These are phyloP conservation scores for Brienomyrus brachyistius DNA, from an alignment of 2,113 vertebrate genomes.

Conservation along the genomic window DNA sequence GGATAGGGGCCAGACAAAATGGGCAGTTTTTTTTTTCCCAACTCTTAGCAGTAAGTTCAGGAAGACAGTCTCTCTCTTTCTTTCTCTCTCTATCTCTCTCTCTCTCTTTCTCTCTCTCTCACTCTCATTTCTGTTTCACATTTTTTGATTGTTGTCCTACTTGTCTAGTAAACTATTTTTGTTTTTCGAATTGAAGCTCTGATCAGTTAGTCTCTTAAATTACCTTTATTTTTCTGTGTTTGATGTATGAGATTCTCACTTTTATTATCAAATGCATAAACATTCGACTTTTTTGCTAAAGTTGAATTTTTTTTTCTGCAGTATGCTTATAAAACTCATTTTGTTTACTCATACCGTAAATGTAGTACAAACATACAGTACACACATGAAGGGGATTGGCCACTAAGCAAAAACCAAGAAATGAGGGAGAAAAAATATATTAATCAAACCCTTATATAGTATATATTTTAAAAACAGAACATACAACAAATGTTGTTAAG, in stretches of 20 bases:
- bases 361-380: neutral
- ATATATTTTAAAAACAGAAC: neutral
- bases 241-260: neutral
- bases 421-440: neutral
- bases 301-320: neutral
- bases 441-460: neutral
- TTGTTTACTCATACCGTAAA: neutral
- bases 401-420: neutral
- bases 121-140: neutral
- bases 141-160: neutral
- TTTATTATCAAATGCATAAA: neutral
- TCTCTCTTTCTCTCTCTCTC: no score
- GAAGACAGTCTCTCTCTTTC: neutral
- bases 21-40: neutral
- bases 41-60: neutral
- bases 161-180: neutral
- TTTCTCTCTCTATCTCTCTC: no score
- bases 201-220: neutral
- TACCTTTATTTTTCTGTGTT: neutral
- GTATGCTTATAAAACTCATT: neutral
- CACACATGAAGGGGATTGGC: neutral
- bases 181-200: neutral
- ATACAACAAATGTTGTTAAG: neutral
- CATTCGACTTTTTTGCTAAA: neutral
- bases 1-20: neutral